Evolutionary conservation across 2,113 vertebrate genomes (phyloP).

Genomic region (Halichoerus grypus): DNA sequence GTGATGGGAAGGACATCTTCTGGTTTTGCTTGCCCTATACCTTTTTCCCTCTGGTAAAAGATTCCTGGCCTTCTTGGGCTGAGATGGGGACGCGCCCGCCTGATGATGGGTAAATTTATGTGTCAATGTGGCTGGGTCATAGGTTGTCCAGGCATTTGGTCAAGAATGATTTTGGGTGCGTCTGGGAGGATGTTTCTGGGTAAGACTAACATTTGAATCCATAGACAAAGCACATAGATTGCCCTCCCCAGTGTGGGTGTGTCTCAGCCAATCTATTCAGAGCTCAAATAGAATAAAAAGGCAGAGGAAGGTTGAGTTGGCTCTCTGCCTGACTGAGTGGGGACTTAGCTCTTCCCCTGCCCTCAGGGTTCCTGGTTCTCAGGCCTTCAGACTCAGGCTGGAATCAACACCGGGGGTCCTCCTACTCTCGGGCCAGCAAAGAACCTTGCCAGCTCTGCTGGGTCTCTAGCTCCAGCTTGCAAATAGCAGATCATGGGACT

Average conservation of each 20-base stretch:
- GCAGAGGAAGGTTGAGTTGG: rapidly evolving
- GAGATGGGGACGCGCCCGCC: too few species aligned
- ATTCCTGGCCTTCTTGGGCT: background rate
- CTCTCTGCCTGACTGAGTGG: background rate
- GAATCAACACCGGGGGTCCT: too few species aligned
- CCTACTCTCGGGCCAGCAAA: background rate
- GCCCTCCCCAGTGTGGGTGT: rapidly evolving
- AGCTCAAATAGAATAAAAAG: background rate
- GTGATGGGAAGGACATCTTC: background rate
- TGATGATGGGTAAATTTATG: background rate
- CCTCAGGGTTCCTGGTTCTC: background rate
- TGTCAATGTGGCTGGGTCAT: rapidly evolving
- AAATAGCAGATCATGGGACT: rapidly evolving
- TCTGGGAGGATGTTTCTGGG: background rate
- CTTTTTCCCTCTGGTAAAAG: background rate
- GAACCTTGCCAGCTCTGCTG: background rate
- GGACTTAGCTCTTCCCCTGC: background rate
- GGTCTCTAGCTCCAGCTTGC: background rate
- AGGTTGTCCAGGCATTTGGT: too few species aligned
- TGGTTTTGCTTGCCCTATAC: rapidly evolving
- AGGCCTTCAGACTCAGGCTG: background rate
- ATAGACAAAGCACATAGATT: rapidly evolving
- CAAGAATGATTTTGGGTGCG: too few species aligned
- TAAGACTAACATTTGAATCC: too few species aligned
- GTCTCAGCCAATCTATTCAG: rapidly evolving